Conservation (phyloP, 1,140 invertebrate species). For the Dysdera silvatica region DNA sequence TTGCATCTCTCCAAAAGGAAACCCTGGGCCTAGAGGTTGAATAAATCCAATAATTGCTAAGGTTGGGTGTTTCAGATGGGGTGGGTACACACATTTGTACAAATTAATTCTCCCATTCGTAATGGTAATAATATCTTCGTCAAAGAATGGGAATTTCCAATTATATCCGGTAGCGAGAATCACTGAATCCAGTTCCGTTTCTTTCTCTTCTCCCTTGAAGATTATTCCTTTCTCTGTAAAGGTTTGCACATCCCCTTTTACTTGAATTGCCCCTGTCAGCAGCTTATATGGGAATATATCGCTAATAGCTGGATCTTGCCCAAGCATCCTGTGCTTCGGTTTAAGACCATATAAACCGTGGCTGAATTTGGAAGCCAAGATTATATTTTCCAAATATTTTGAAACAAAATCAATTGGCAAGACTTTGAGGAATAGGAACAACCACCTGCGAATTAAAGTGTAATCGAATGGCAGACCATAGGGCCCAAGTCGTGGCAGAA, state of each 20-base stretch:
- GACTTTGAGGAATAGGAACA: background rate
- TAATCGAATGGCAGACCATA: slow-evolving; percentile 39
- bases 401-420: background rate
- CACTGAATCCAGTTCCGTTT: slow-evolving; percentile 38
- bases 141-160: slow-evolving; percentile 43
- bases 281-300: slow-evolving; percentile 48
- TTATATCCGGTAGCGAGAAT: slow-evolving; percentile 44
- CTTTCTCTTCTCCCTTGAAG: slow-evolving; percentile 33
- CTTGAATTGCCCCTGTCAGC: slow-evolving; percentile 42
- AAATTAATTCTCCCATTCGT: slow-evolving; percentile 44
- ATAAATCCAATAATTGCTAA: slow-evolving; percentile 50
- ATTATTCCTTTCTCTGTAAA: slow-evolving; percentile 38
- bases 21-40: slow-evolving; percentile 48
- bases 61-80: slow-evolving; percentile 35
- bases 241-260: slow-evolving; percentile 41
- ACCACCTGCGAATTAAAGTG: slow-evolving; percentile 3
- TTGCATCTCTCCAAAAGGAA: slow-evolving; percentile 51
- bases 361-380: slow-evolving; percentile 40
- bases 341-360: slow-evolving; percentile 45
- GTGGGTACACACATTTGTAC: slow-evolving; percentile 47
- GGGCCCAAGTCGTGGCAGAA: slow-evolving; percentile 40
- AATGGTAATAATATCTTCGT: slow-evolving; percentile 26
- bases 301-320: slow-evolving; percentile 49
- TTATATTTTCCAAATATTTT: background rate
- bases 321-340: slow-evolving; percentile 41